phyloP scores from a whole-genome alignment of 2,797 vertebrate species.

The Poecilia gillii region DNA sequence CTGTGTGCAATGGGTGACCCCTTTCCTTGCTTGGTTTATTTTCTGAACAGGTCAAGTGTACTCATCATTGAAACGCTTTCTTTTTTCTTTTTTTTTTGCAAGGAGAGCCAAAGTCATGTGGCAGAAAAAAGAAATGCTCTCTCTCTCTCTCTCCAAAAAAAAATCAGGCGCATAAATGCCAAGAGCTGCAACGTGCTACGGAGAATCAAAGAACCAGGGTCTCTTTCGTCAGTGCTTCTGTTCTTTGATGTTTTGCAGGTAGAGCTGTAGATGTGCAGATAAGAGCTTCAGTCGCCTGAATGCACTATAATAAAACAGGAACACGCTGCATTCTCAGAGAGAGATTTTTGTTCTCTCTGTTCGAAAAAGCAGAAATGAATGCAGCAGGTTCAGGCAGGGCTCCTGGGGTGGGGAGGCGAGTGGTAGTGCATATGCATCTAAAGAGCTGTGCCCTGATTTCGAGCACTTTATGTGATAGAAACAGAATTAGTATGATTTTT shows the following conservation, averaged over 20 bases:
- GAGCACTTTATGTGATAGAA: background rate
- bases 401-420: slow-evolving; percentile 12
- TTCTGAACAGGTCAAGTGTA: slow-evolving; percentile 25
- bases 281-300: slow-evolving; percentile 19
- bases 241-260: slow-evolving; percentile 66
- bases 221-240: slow-evolving; percentile 38
- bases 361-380: slow-evolving; percentile 24
- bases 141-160: slow-evolving; percentile 12
- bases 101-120: slow-evolving; percentile 20
- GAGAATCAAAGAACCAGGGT: slow-evolving; percentile 49
- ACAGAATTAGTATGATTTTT: background rate
- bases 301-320: slow-evolving; percentile 20
- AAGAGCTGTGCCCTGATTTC: slow-evolving; percentile 15
- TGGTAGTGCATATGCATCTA: background rate
- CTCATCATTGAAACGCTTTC: slow-evolving; percentile 13
- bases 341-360: slow-evolving; percentile 25
- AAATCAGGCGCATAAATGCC: slow-evolving; percentile 5
- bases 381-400: slow-evolving; percentile 31
- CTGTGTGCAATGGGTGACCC: slow-evolving; percentile 17
- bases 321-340: slow-evolving; percentile 32
- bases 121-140: slow-evolving; percentile 37
- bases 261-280: slow-evolving; percentile 47
- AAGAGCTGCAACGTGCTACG: slow-evolving; percentile 38
- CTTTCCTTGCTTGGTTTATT: slow-evolving; percentile 27
- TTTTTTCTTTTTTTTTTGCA: slow-evolving; percentile 2